Conservation (phyloP, 2,888 invertebrate genomes). For the Tubulanus polymorphus region DNA sequence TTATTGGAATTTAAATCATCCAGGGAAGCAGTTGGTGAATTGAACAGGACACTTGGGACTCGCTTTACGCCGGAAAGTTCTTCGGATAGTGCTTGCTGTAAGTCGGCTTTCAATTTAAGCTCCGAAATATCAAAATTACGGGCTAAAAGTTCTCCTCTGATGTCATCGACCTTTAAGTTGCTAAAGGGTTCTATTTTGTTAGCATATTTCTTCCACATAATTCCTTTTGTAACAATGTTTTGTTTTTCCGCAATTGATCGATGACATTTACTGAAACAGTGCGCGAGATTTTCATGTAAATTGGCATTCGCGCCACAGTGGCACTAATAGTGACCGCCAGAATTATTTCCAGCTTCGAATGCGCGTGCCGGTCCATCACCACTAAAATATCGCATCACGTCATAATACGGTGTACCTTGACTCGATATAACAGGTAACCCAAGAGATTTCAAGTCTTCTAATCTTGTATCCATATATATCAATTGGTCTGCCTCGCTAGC, state of each 20-base stretch:
- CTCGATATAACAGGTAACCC: background rate
- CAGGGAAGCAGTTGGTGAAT: background rate
- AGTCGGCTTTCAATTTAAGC: background rate
- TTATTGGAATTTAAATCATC: background rate
- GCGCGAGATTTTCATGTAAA: background rate
- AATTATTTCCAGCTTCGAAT: background rate
- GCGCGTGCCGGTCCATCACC: background rate
- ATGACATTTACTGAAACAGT: too few species aligned
- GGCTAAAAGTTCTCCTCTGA: too few species aligned
- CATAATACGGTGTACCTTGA: background rate
- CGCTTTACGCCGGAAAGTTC: background rate
- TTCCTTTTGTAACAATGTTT: too few species aligned
- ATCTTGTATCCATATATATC: background rate
- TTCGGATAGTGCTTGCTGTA: background rate
- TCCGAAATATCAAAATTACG: too few species aligned
- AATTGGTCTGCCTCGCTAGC: background rate
- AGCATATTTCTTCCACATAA: too few species aligned
- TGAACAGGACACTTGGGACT: background rate
- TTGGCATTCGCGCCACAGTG: background rate
- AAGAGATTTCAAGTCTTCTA: background rate
- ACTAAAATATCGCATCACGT: background rate
- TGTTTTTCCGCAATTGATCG: too few species aligned
- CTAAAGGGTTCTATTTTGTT: too few species aligned
- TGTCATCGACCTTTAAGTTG: too few species aligned
- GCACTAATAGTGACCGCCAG: too few species aligned